phyloP scores from a whole-genome alignment of 2,797 vertebrate genomes.

The Hozukius guyotensis region DNA sequence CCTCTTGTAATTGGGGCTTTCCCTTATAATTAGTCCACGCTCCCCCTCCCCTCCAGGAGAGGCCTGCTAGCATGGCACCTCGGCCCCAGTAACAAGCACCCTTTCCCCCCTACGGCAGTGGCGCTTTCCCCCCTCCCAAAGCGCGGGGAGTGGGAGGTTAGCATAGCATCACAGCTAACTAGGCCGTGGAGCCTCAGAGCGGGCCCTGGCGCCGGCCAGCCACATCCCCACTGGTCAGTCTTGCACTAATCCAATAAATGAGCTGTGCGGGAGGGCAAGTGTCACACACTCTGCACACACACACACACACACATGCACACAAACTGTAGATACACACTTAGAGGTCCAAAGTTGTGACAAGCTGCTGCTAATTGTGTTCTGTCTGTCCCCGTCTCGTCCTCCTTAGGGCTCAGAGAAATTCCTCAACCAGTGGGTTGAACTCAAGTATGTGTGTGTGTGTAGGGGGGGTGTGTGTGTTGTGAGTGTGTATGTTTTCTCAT shows the following conservation, averaged over 20 bases:
- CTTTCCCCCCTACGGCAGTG: slow-evolving; percentile 40
- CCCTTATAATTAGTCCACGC: slow-evolving; percentile 71
- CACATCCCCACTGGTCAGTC: slow-evolving; percentile 76
- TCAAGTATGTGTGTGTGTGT: neutral
- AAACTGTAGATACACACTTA: slow-evolving; percentile 43
- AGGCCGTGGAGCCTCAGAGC: slow-evolving; percentile 67
- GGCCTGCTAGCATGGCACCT: slow-evolving; percentile 62
- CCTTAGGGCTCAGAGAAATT: slow-evolving; percentile 58
- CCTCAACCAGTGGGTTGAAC: slow-evolving; percentile 35
- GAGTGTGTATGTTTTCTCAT: neutral
- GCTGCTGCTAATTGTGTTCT: slow-evolving; percentile 71
- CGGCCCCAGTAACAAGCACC: slow-evolving; percentile 70
- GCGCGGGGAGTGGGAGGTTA: slow-evolving; percentile 54
- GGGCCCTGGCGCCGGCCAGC: slow-evolving; percentile 69
- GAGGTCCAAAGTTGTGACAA: slow-evolving; percentile 70
- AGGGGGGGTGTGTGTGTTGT: neutral
- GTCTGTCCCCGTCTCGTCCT: slow-evolving; percentile 62
- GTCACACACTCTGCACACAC: slow-evolving; percentile 68
- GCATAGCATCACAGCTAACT: slow-evolving; percentile 73
- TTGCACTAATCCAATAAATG: slow-evolving; percentile 83
- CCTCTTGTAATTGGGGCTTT: slow-evolving; percentile 75
- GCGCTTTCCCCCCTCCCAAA: slow-evolving; percentile 25
- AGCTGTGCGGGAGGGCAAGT: slow-evolving; percentile 75
- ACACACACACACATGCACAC: slow-evolving; percentile 43
- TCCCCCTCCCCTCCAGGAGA: slow-evolving; percentile 48